Percentiles rank a stretch among this genome's conserved stretches.
These are phyloP conservation scores for Panagrolaimus sp. DNA, from an alignment of 1,140 invertebrate species.

Conservation along the genomic window DNA sequence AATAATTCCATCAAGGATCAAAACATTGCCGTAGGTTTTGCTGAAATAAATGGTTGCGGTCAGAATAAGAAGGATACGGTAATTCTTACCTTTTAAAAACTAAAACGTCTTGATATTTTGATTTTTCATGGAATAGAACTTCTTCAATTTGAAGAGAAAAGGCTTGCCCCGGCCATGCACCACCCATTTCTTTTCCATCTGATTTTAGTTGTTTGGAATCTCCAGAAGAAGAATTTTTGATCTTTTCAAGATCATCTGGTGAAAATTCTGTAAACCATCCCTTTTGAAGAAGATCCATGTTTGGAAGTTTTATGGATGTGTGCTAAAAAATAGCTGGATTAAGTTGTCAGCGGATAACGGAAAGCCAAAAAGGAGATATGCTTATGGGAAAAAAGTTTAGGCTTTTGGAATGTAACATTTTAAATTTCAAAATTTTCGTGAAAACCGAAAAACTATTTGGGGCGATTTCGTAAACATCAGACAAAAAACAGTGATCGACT, in stretches of 20 bases:
- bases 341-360: too few relatives aligned
- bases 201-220: conserved; percentile 53
- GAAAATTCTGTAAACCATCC: conserved; percentile 80
- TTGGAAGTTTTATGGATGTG: background rate
- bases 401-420: too few relatives aligned
- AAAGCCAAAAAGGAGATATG: too few relatives aligned
- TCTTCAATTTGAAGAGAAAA: conserved; percentile 81
- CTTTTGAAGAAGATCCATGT: conserved; percentile 67
- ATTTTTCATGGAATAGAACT: conserved; percentile 74
- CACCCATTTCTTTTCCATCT: conserved; percentile 65
- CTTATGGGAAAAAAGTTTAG: too few relatives aligned
- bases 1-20: conserved; percentile 90
- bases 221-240: conserved; percentile 27
- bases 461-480: too few relatives aligned
- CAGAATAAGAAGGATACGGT: conserved; percentile 26
- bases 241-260: conserved; percentile 42
- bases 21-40: conserved; percentile 75
- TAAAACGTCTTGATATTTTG: conserved; percentile 80
- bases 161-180: conserved; percentile 82
- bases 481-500: too few relatives aligned
- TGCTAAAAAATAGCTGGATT: too few relatives aligned
- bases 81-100: conserved; percentile 75
- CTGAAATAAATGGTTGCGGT: conserved; percentile 61
- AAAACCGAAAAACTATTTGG: too few relatives aligned
- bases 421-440: too few relatives aligned